These are phyloP conservation scores for Eristalinus aeneus DNA, from an alignment of 2,888 invertebrate genomes.

Conservation along the genomic window DNA sequence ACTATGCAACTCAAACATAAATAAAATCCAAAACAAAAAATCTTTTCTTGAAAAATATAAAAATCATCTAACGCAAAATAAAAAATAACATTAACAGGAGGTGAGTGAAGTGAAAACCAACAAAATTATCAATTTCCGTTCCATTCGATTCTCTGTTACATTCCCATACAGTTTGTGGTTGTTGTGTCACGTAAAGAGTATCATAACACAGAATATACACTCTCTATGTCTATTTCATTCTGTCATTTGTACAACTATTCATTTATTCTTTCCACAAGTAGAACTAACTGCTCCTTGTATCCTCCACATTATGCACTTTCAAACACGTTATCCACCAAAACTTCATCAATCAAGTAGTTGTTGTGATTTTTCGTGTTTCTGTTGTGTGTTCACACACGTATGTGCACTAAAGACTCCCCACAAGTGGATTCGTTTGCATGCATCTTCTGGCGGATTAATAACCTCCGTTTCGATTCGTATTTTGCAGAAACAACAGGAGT, in stretches of 20 bases:
- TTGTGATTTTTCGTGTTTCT: background rate
- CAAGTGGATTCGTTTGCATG: background rate
- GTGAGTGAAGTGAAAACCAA: slow-evolving; percentile 61
- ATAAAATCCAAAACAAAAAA: slow-evolving; percentile 27
- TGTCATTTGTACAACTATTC: background rate
- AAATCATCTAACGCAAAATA: slow-evolving; percentile 55
- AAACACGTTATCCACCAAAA: background rate
- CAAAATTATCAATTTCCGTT: slow-evolving; percentile 1
- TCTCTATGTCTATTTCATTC: background rate
- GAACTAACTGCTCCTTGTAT: background rate
- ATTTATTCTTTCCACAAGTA: background rate
- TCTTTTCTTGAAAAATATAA: slow-evolving; percentile 7
- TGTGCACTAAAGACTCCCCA: too few relatives aligned
- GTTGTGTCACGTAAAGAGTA: slow-evolving; percentile 13
- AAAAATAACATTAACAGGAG: slow-evolving; percentile 65
- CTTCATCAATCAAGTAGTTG: background rate
- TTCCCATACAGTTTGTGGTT: slow-evolving; percentile 27
- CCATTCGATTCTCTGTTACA: slow-evolving; percentile 5
- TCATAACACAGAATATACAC: background rate
- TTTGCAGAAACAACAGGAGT: slow-evolving; percentile 89
- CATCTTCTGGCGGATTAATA: background rate
- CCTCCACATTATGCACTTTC: background rate
- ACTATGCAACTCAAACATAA: slow-evolving; percentile 59
- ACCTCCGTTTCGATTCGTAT: background rate
- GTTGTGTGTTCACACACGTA: background rate